Base-by-base conservation (phyloP, 2,888 invertebrate species). In the Anagyrus pseudococci region DNA sequence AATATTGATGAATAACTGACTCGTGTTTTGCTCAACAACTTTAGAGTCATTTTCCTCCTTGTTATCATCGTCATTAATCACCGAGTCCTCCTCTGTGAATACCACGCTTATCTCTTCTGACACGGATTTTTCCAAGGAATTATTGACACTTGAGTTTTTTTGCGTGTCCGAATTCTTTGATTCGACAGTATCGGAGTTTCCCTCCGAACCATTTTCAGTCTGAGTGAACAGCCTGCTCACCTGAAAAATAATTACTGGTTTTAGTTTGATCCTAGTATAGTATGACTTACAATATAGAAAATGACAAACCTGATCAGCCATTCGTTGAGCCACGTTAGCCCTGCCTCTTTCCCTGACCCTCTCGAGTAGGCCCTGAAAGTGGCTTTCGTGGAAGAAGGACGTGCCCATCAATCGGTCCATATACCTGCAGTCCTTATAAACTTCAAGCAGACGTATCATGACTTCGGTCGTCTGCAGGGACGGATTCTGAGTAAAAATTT, bases 331-430 rank as follows among this genome's bases (percentile, higher is more conserved):
- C 48, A 86, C 86, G 66, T 87, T 87, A 2, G 86, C 84, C 48
- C 88, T 85, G 0, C 91, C 91, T 40, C 88, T 86, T 75, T 91
- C 91, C 37, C 91, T 87, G 0, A 92, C 91, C 29, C 90, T 87
- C 69, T 90, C 88, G 55, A 94, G 76, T 1, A 94, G 81, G 47
- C 89, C 90, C 85, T 90, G 79, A 79, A 93, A 93, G 80, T 93
- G 89, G 74, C 88, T 87, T 74, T 91, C 92, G 69, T 92, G 90
- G 81, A 95, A 95, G 81, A 92, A 94, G 3, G 90, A 87, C 0
- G 94, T 94, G 52, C 90, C 91, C 85, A 95, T 89, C 60, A 93
- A 83, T 70, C 91, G 90, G 81, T 95, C 94, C 79, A 95, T 84
- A 75, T 90, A 92, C 70, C 93, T 88, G 75, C 93, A 94, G 77